A percentile compares a stretch with the other conserved stretches of the same genome.
Conservation (phyloP, 2,113 vertebrate genomes). For the Perca flavescens region DNA sequence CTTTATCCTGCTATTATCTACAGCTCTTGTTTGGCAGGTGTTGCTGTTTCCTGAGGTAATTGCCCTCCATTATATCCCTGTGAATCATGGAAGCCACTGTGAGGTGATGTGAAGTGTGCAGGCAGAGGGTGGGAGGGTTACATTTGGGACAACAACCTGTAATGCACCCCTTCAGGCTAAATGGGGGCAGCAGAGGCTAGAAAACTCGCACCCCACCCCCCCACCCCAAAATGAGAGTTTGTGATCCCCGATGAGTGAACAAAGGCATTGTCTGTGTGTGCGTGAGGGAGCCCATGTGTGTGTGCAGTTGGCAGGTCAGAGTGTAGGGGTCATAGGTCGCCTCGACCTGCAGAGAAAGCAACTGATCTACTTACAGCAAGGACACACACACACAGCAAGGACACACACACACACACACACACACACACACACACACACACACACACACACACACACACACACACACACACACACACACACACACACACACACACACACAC, state of each 20-base stretch:
- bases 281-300: slow-evolving; percentile 30
- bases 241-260: slow-evolving; percentile 43
- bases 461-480: slow-evolving; percentile 16
- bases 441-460: slow-evolving; percentile 21
- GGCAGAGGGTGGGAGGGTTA: slow-evolving; percentile 19
- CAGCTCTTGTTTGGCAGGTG: slow-evolving; percentile 49
- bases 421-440: slow-evolving; percentile 3
- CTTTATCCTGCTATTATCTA: slow-evolving; percentile 42
- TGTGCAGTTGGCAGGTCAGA: slow-evolving; percentile 37
- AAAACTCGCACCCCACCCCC: neutral
- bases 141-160: slow-evolving; percentile 45
- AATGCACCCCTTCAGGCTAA: slow-evolving; percentile 16
- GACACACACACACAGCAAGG: slow-evolving; percentile 22
- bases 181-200: slow-evolving; percentile 7
- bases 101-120: slow-evolving; percentile 25
- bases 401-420: slow-evolving; percentile 4
- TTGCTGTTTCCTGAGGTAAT: slow-evolving; percentile 51
- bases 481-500: slow-evolving; percentile 27
- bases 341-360: slow-evolving; percentile 16
- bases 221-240: slow-evolving; percentile 26
- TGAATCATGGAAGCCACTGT: slow-evolving; percentile 43
- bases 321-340: slow-evolving; percentile 29
- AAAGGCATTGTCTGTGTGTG: slow-evolving; percentile 15
- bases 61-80: slow-evolving; percentile 43
- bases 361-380: slow-evolving; percentile 26